phyloP scores from a whole-genome alignment of 2,888 invertebrate species.

The Agonum fuliginosum region DNA sequence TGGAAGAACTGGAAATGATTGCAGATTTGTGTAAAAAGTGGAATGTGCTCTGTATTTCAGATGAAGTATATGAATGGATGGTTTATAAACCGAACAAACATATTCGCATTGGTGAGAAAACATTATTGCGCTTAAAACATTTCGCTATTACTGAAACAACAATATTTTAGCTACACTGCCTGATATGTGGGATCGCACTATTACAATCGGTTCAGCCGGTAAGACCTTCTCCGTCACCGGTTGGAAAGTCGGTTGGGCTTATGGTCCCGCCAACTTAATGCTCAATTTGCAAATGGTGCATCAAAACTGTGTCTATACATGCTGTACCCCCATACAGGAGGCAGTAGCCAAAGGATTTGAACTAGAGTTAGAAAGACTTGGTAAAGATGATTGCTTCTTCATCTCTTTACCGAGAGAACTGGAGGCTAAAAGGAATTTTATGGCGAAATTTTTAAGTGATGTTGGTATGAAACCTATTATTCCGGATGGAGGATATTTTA shows the following conservation, averaged over 20 bases:
- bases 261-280: constrained; percentile 89
- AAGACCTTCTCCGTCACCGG: constrained; percentile 99
- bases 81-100: constrained; percentile 89
- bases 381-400: constrained; percentile 89
- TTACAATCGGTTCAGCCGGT: constrained; percentile 97
- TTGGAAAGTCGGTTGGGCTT: constrained; percentile 98
- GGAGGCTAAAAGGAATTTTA: constrained; percentile 85
- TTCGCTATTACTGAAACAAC: background rate
- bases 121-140: background rate
- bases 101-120: constrained; percentile 87
- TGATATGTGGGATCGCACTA: constrained; percentile 98
- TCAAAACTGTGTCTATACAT: constrained; percentile 96
- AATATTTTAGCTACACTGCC: constrained; percentile 83
- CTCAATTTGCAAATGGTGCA: constrained; percentile 90
- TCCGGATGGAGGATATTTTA: constrained; percentile 98
- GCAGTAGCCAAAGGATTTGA: constrained; percentile 94
- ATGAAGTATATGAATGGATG: constrained; percentile 99
- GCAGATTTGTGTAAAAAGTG: constrained; percentile 93
- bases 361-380: constrained; percentile 82
- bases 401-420: constrained; percentile 84
- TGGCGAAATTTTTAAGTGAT: constrained; percentile 83
- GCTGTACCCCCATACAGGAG: constrained; percentile 93
- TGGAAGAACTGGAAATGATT: constrained; percentile 83
- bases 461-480: constrained; percentile 93
- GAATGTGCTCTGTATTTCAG: constrained; percentile 93